phyloP scores from a whole-genome alignment of 2,888 invertebrate genomes.

The Acanthosepion pharaonis region DNA sequence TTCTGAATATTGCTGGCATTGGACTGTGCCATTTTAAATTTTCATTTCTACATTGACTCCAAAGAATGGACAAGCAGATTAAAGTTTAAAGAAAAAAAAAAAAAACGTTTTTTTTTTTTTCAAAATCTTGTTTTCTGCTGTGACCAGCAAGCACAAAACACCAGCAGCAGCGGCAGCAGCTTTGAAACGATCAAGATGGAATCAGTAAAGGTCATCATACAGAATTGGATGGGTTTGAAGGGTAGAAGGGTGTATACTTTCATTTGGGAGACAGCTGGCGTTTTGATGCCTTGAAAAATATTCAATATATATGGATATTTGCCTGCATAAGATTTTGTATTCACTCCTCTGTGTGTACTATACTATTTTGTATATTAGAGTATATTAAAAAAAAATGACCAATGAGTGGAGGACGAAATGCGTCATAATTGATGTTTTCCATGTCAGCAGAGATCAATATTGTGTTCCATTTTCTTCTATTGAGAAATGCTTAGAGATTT shows the following conservation, averaged over 20 bases:
- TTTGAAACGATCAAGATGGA: not conserved
- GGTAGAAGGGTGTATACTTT: not conserved
- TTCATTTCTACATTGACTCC: too few species aligned
- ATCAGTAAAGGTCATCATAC: not conserved
- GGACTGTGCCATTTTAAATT: too few species aligned
- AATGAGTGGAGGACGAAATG: not conserved
- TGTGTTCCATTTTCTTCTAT: not conserved
- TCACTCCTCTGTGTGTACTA: too few species aligned
- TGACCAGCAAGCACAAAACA: not conserved
- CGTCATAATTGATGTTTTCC: not conserved
- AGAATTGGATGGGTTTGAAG: not conserved
- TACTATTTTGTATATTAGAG: too few species aligned
- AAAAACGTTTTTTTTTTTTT: too few species aligned
- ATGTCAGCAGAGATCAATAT: not conserved
- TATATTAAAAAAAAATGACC: not conserved
- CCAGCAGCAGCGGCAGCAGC: not conserved
- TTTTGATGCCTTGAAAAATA: not conserved
- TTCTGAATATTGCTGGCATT: too few species aligned
- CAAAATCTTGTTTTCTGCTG: not conserved
- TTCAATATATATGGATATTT: too few species aligned
- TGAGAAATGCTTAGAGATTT: not conserved
- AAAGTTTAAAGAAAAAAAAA: too few species aligned
- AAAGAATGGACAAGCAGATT: too few species aligned
- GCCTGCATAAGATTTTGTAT: too few species aligned
- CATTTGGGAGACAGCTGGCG: not conserved